Evolutionary conservation across 2,797 vertebrate species (phyloP).

Genomic region (Schizothorax lantsangensis): DNA sequence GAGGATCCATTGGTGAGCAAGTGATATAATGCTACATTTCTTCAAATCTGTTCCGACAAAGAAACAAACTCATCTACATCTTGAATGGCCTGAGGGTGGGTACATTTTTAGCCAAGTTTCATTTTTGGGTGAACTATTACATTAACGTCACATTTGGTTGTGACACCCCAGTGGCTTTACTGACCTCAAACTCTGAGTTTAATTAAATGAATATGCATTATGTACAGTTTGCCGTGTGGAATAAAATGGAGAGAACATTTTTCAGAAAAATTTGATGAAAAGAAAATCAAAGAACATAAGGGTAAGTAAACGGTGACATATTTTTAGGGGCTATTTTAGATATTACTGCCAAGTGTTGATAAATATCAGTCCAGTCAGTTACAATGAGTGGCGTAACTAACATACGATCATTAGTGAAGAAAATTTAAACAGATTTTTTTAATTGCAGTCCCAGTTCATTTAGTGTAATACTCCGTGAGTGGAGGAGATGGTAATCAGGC

Average conservation of each 20-base stretch:
- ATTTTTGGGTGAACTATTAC: too few relatives aligned
- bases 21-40: too few relatives aligned
- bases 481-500: slow-evolving; percentile 53
- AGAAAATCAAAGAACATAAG: neutral
- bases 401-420: slow-evolving; percentile 25
- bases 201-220: neutral
- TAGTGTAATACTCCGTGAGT: slow-evolving; percentile 12
- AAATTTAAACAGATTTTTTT: slow-evolving; percentile 25
- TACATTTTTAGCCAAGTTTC: too few relatives aligned
- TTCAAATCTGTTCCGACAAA: too few relatives aligned
- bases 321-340: neutral
- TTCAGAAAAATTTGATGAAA: neutral
- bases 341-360: neutral
- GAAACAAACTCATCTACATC: too few relatives aligned
- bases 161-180: neutral
- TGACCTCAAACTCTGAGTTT: neutral
- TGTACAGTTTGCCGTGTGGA: too few relatives aligned
- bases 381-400: slow-evolving; percentile 12
- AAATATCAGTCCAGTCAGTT: slow-evolving; percentile 23
- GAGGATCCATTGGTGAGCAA: too few relatives aligned
- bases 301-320: neutral
- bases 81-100: too few relatives aligned
- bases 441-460: slow-evolving; percentile 45
- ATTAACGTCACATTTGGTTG: too few relatives aligned
- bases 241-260: neutral